Conservation (phyloP, 2,888 invertebrate genomes). For the Notodonta ziczac region DNA sequence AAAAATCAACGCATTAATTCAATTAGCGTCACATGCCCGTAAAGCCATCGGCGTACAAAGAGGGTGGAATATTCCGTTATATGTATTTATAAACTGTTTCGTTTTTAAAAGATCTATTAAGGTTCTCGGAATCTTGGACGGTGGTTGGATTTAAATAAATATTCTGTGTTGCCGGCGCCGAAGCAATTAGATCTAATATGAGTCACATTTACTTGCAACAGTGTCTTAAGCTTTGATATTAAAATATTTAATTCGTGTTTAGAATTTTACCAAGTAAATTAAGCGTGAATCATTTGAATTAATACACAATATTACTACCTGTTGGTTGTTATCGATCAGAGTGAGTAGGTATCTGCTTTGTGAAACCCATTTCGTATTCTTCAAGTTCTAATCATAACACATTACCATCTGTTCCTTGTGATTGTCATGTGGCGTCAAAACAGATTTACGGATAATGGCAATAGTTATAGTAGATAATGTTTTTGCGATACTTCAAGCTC, state of each 20-base stretch:
- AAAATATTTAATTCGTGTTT: not conserved
- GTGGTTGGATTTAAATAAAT: conserved; percentile 49
- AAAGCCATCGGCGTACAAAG: conserved; percentile 18
- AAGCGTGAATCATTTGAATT: no score
- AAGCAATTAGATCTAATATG: conserved; percentile 54
- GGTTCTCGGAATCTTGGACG: conserved; percentile 44
- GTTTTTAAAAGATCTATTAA: conserved; percentile 36
- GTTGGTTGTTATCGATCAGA: no score
- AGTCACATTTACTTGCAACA: conserved; percentile 25
- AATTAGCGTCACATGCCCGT: conserved; percentile 30
- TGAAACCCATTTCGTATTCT: not conserved
- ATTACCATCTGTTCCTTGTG: not conserved
- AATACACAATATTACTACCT: no score
- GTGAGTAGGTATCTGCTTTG: not conserved
- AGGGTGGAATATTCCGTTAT: conserved; percentile 9
- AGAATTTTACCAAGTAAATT: not conserved
- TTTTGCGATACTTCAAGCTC: no score
- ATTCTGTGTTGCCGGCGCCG: conserved; percentile 51
- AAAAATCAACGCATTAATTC: conserved; percentile 32
- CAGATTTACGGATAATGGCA: not conserved
- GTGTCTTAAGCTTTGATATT: not conserved
- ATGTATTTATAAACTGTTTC: conserved; percentile 15
- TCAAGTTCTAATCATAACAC: not conserved
- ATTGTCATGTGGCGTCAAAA: not conserved
- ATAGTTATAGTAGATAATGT: not conserved